Conservation (phyloP, 2,888 invertebrate species). For the Cheiracanthium punctorium region DNA sequence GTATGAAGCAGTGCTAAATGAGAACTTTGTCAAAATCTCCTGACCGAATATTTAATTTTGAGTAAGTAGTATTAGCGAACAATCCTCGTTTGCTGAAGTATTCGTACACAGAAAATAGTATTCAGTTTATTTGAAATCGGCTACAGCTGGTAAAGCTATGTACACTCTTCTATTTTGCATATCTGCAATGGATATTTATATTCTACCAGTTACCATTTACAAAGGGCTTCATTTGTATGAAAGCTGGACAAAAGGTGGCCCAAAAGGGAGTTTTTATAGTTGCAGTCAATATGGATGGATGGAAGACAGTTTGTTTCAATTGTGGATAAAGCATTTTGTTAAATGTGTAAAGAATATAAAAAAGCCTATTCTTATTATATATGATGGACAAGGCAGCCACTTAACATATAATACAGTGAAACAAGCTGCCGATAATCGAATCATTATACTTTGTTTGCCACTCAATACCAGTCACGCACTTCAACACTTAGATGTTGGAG, state of each 20-base stretch:
- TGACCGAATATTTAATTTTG: slow-evolving; percentile 3
- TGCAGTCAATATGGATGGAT: slow-evolving; percentile 19
- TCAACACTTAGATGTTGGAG: neutral
- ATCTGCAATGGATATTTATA: neutral
- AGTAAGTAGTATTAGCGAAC: neutral
- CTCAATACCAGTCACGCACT: neutral
- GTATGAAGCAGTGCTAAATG: neutral
- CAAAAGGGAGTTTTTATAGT: slow-evolving; percentile 17
- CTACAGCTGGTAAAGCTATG: slow-evolving; percentile 7
- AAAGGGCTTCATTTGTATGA: slow-evolving; percentile 22
- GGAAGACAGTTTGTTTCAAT: slow-evolving; percentile 20
- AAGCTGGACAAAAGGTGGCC: slow-evolving; percentile 17
- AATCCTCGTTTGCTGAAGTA: neutral
- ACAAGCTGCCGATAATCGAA: neutral
- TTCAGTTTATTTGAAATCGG: neutral
- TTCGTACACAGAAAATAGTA: neutral
- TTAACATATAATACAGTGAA: slow-evolving; percentile 15
- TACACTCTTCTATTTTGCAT: slow-evolving; percentile 24
- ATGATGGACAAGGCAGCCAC: slow-evolving; percentile 22
- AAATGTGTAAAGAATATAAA: neutral
- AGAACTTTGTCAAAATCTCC: neutral
- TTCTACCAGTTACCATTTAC: slow-evolving; percentile 12
- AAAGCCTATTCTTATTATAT: slow-evolving; percentile 16
- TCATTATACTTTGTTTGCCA: slow-evolving; percentile 10
- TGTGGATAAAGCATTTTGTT: slow-evolving; percentile 25